Percentiles rank a stretch among this genome's conserved stretches.
These are phyloP conservation scores for Pterostichus madidus DNA, from an alignment of 2,888 invertebrate species.

Conservation along the genomic window DNA sequence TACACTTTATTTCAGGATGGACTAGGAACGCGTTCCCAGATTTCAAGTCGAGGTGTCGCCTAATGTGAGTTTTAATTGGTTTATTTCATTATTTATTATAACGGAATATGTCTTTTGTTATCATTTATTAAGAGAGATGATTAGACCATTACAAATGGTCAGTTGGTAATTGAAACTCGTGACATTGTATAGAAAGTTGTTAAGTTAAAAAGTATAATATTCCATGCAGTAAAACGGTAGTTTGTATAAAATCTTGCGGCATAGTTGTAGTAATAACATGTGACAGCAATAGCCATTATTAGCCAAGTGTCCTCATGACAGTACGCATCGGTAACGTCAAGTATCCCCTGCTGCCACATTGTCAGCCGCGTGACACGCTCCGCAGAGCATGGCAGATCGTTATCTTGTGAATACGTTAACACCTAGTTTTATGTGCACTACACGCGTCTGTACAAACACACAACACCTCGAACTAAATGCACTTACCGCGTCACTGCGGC, in stretches of 20 bases:
- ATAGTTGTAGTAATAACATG: constrained; percentile 6
- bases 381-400: constrained; percentile 58
- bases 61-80: too few relatives aligned
- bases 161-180: too few relatives aligned
- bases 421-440: constrained; percentile 60
- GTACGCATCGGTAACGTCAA: constrained; percentile 10
- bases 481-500: constrained; percentile 2
- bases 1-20: too few relatives aligned
- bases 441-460: constrained; percentile 40
- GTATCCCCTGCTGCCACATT: constrained; percentile 38
- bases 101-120: too few relatives aligned
- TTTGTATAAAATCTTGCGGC: neutral
- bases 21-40: too few relatives aligned
- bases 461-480: constrained; percentile 27
- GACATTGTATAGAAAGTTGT: too few relatives aligned
- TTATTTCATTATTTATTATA: too few relatives aligned
- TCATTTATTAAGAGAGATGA: too few relatives aligned
- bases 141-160: too few relatives aligned
- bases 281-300: constrained; percentile 44
- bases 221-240: neutral
- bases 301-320: constrained; percentile 30
- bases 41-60: too few relatives aligned
- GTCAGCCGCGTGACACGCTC: constrained; percentile 51
- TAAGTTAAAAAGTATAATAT: too few relatives aligned
- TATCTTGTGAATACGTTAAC: constrained; percentile 59